Evolutionary conservation across 2,888 invertebrate genomes (phyloP).

Genomic region (Altica lythri): DNA sequence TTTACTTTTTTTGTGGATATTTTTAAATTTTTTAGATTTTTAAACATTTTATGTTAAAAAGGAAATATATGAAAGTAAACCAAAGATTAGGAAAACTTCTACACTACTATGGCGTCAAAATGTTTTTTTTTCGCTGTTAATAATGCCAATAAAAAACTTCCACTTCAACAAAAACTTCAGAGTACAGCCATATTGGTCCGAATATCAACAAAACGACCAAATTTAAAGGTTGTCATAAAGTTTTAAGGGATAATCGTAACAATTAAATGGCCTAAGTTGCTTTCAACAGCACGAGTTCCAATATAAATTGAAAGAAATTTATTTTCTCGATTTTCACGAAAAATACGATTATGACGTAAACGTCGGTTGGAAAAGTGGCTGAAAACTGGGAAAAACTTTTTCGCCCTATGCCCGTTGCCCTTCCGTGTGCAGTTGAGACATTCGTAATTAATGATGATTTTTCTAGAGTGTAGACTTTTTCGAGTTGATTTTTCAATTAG

Average conservation of each 20-base stretch:
- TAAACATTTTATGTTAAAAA: too few relatives aligned
- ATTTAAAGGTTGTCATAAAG: conserved; percentile 33
- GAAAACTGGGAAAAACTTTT: conserved; percentile 4
- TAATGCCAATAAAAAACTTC: conserved; percentile 2
- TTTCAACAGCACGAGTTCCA: conserved; percentile 41
- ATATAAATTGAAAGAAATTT: conserved; percentile 43
- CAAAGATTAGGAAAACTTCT: too few relatives aligned
- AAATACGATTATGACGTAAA: conserved; percentile 40
- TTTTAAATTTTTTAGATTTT: too few relatives aligned
- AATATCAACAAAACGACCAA: conserved; percentile 4
- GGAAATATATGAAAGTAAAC: too few relatives aligned
- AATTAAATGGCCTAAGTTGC: conserved; percentile 42
- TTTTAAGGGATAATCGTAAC: conserved; percentile 35
- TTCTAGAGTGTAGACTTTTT: not conserved
- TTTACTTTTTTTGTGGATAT: too few relatives aligned
- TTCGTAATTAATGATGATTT: conserved; percentile 14
- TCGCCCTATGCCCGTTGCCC: conserved; percentile 2
- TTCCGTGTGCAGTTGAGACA: conserved; percentile 9
- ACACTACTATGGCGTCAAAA: too few relatives aligned
- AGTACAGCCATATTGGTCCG: not conserved
- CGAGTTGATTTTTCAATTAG: conserved; percentile 9
- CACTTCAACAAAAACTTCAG: conserved; percentile 1
- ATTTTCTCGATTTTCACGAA: conserved; percentile 35
- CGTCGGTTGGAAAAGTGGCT: conserved; percentile 9
- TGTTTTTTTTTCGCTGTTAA: not conserved